phyloP scores from a whole-genome alignment of 1,140 invertebrate species.

The Geopemphigus sp. region DNA sequence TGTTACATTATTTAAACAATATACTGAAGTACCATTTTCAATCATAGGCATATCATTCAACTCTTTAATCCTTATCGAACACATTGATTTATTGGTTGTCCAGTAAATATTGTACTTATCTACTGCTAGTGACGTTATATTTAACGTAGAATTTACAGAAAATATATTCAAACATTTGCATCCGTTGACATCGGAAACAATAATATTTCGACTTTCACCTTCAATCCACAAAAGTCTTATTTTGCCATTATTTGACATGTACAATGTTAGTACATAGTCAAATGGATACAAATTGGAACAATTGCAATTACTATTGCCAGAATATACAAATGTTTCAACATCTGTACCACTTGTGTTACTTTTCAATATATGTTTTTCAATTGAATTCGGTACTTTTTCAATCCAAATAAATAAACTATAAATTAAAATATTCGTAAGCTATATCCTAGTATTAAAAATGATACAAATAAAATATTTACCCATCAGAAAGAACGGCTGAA shows the following conservation, averaged over 20 bases:
- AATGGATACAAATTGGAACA: conserved; percentile 63
- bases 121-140: conserved; percentile 63
- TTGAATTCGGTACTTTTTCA: conserved; percentile 59
- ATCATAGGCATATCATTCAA: neutral
- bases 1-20: conserved; percentile 28
- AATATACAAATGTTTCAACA: conserved; percentile 62
- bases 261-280: conserved; percentile 64
- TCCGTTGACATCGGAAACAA: conserved; percentile 66
- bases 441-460: neutral
- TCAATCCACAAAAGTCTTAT: conserved; percentile 68
- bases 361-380: conserved; percentile 63
- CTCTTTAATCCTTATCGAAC: conserved; percentile 13
- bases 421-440: conserved; percentile 52
- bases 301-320: conserved; percentile 57
- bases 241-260: conserved; percentile 62
- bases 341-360: conserved; percentile 61
- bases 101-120: conserved; percentile 70
- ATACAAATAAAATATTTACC: conserved; percentile 4
- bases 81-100: conserved; percentile 55
- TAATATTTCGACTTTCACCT: conserved; percentile 61
- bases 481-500: conserved; percentile 16
- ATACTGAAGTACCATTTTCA: conserved; percentile 1
- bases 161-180: conserved; percentile 61
- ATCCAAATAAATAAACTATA: conserved; percentile 72
- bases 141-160: conserved; percentile 55